Conservation (phyloP, 2,888 invertebrate genomes). For the Oasisia sp. region DNA sequence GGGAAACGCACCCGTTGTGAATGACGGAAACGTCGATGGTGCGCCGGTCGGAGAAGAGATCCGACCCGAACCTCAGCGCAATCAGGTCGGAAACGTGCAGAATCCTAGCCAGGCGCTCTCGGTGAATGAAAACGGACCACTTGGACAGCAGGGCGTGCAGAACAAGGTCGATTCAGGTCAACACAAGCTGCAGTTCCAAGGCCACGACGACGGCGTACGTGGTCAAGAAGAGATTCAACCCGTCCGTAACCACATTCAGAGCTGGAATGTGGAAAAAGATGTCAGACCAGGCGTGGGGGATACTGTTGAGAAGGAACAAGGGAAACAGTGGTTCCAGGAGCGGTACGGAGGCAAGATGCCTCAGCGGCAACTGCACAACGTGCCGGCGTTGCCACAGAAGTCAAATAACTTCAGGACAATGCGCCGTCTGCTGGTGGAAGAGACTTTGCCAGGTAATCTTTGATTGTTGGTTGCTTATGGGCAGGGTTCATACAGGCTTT, state of each 20-base stretch:
- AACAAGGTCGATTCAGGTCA: not conserved
- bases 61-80: not conserved
- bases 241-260: too few relatives aligned
- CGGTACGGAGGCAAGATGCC: not conserved
- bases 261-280: too few relatives aligned
- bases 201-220: too few relatives aligned
- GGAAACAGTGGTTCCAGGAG: not conserved
- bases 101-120: not conserved
- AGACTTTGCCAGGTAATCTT: not conserved
- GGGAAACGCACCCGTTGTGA: not conserved
- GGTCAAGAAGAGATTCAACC: too few relatives aligned
- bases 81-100: not conserved
- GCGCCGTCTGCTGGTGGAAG: not conserved
- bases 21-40: not conserved
- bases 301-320: not conserved
- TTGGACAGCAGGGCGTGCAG: not conserved
- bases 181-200: not conserved
- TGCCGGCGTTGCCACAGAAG: not conserved
- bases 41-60: not conserved
- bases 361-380: not conserved
- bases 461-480: not conserved
- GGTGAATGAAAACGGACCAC: not conserved
- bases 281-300: not conserved
- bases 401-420: not conserved
- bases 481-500: too few relatives aligned